Evolutionary conservation across 1,140 invertebrate species (phyloP).

Genomic region (Danaus plexippus): DNA sequence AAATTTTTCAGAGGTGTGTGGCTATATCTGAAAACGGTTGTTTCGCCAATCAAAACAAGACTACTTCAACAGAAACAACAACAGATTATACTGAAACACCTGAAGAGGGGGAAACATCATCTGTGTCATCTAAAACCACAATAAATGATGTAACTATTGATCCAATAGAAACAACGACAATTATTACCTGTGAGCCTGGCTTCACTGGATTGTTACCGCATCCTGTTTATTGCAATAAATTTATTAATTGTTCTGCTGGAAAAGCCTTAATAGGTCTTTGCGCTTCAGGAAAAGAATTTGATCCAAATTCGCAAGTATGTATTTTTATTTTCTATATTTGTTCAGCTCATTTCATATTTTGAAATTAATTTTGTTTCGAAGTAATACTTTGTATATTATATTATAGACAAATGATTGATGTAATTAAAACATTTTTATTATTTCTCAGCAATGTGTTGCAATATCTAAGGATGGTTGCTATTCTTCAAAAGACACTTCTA

Average conservation of each 20-base stretch:
- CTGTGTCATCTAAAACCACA: background rate
- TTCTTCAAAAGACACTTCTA: conserved; percentile 11
- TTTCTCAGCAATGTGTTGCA: conserved; percentile 24
- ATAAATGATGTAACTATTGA: background rate
- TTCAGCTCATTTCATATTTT: conserved; percentile 3
- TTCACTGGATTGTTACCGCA: conserved; percentile 4
- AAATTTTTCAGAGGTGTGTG: conserved; percentile 19
- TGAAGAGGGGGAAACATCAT: conserved; percentile 2
- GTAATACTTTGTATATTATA: background rate
- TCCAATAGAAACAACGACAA: conserved; percentile 7
- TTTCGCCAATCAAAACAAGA: conserved; percentile 15
- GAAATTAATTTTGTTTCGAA: background rate
- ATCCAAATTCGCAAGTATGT: too few species aligned
- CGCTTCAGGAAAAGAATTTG: conserved; percentile 26
- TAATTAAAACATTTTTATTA: background rate
- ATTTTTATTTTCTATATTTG: background rate
- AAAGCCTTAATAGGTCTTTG: conserved; percentile 28
- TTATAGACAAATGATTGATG: background rate
- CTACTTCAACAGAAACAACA: conserved; percentile 3
- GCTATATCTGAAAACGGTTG: conserved; percentile 23
- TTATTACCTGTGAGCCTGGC: conserved; percentile 8
- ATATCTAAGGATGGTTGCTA: conserved; percentile 34
- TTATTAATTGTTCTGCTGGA: conserved; percentile 30
- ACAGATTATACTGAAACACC: background rate
- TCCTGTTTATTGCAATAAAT: conserved; percentile 27